Evolutionary conservation across 2,797 vertebrate genomes (phyloP), one percentile per base, ranked within the genome.

Genomic region (Cyprinodon diabolis): DNA sequence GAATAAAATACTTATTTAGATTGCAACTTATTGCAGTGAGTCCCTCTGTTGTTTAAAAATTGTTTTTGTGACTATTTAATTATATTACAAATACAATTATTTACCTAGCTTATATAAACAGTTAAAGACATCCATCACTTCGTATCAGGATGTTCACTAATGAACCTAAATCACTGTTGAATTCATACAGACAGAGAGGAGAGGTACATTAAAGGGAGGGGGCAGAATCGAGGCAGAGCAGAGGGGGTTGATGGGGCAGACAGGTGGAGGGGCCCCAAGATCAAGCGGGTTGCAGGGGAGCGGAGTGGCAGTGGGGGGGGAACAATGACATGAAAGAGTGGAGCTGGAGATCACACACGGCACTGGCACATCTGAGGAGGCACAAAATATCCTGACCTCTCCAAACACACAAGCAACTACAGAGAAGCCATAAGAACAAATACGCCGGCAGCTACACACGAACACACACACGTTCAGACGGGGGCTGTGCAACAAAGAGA

Each of bases 271-370:
- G 73, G 71, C 72, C 15, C 49, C 4, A 25, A 90, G 86, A 94
- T 94, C 91, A 94, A 94, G 91, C 77, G 84, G 85, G 80, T 79
- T 45, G 75, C 76, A 15, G 30, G 82, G 78, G 79, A 82, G 88
- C 66, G 52, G 83, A 63, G 82, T 80, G 86, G 81, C 88, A 74
- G 86, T 76, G 79, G 85, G 84, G 85, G 87, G 76, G 88, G 86
- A 87, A 94, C 93, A 94, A 94, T 92, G 88, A 93, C 92, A 93
- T 95, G 90, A 95, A 95, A 95, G 93, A 68, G 84, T 54, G n/a
- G 65, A 76, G 81, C 86, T 84, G 86, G 89, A 93, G 91, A 94
- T 94, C 93, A 94, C 90, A 93, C 85, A 73, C 84, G 4, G 79
- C 65, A 75, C 82, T 87, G 89, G 80, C 85, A 93, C 92, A 93